Percentiles rank a stretch among this genome's conserved stretches.
phyloP scores from a whole-genome alignment of 2,113 vertebrate species.

The Siniperca chuatsi region DNA sequence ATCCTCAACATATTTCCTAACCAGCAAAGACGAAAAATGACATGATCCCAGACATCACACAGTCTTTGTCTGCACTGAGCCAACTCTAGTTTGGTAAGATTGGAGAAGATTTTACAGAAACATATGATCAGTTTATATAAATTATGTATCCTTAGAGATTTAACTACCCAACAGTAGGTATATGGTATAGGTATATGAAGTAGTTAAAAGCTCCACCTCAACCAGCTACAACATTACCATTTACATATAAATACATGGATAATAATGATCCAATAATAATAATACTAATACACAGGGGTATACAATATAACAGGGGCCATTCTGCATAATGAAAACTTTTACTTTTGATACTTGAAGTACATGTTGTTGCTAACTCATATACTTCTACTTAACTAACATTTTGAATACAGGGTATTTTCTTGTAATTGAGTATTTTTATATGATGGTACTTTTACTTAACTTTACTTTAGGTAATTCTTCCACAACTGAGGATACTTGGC shows the following conservation, averaged over 20 bases:
- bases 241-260: not conserved
- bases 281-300: too few species aligned
- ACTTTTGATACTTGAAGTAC: too few species aligned
- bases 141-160: not conserved
- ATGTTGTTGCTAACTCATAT: not conserved
- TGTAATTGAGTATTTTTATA: not conserved
- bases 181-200: too few species aligned
- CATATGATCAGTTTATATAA: not conserved
- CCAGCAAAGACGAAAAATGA: not conserved
- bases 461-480: not conserved
- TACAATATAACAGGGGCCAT: too few species aligned
- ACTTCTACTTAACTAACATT: not conserved
- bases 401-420: not conserved
- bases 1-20: not conserved
- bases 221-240: not conserved
- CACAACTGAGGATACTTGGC: not conserved
- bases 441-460: not conserved
- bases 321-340: too few species aligned
- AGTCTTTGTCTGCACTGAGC: not conserved
- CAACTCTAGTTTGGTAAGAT: not conserved
- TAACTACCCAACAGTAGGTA: not conserved
- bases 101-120: not conserved
- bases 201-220: not conserved
- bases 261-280: too few species aligned
- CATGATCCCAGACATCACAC: too few species aligned